Evolutionary conservation across 2,797 vertebrate species (phyloP), one percentile per base, ranked within the genome.

Genomic region (Cygnus olor): DNA sequence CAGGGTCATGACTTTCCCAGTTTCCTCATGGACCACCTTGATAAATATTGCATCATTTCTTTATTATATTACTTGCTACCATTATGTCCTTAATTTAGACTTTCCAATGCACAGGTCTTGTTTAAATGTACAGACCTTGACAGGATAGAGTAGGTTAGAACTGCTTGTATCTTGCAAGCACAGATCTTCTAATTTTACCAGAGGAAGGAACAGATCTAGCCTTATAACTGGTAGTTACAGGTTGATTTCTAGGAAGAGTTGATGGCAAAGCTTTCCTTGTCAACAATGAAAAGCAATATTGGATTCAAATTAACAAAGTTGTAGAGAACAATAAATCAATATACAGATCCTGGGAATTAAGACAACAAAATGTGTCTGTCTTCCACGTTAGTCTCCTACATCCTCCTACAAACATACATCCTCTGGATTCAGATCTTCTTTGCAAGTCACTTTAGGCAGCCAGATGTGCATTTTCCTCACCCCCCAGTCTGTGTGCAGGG

Each of bases 221-320:
- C 57, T 88, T 74, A 30, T 71, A 93, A 81, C 68, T 89, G 80
- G 76, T 11, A 93, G 69, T 78, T 90, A 54, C 40, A 61, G 30
- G 19, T 83, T 78, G 51, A 45, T 77, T 91, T 91, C 69, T 42
- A 51, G 92, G 57, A 91, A 2, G 5, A 85, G 25, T 61, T 72
- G 47, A 93, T 92, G 65, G 27, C 63, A 89, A 88, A 88, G 15
- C 38, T 91, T 91, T 89, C 65, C 42, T 81, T 88, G 27, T 70
- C 77, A 93, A 60, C 40, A 91, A n/a, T 51, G 45, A 85, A 89
- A 80, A 93, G 14, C 45, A 58, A 34, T 68, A 92, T 5, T 76
- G 42, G 70, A 85, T 85, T 93, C 22, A 92, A 74, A 72, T 91
- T 71, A 68, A 51, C 34, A 21, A 92, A 89, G 49, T 22, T 72